A percentile compares a stretch with the other conserved stretches of the same genome.
Conservation (phyloP, 2,797 vertebrate species). For the Euphonia xanthogaster region DNA sequence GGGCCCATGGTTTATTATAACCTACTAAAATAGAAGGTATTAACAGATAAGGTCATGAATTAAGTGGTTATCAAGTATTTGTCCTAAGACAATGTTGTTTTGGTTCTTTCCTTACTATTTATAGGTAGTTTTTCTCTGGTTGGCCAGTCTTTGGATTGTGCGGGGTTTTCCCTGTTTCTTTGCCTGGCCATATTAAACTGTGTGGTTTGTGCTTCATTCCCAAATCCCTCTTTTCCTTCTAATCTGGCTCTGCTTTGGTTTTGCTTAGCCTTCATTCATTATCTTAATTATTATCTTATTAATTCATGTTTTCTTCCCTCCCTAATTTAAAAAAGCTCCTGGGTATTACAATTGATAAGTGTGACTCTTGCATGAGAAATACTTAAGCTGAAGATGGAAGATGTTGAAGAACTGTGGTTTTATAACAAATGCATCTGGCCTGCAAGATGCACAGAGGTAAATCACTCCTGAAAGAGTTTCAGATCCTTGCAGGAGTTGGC, state of each 20-base stretch:
- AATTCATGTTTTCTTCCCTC: not conserved
- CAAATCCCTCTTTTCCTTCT: not conserved
- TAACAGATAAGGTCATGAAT: not conserved
- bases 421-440: not conserved
- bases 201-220: not conserved
- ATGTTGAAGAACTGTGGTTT: not conserved
- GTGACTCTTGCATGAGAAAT: not conserved
- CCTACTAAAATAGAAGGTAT: not conserved
- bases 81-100: not conserved
- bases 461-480: not conserved
- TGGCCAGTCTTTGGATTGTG: not conserved
- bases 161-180: accelerated
- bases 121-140: not conserved
- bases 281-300: not conserved
- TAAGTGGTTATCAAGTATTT: not conserved
- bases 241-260: not conserved
- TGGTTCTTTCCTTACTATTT: not conserved
- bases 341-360: not conserved
- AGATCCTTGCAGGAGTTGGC: not conserved
- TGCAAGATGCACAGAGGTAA: not conserved
- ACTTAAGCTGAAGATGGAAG: not conserved
- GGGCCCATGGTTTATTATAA: not conserved
- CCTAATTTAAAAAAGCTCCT: not conserved
- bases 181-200: too few species aligned
- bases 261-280: not conserved